Base-by-base conservation (phyloP, 1,140 invertebrate species). In the Procambarus clarkii region DNA sequence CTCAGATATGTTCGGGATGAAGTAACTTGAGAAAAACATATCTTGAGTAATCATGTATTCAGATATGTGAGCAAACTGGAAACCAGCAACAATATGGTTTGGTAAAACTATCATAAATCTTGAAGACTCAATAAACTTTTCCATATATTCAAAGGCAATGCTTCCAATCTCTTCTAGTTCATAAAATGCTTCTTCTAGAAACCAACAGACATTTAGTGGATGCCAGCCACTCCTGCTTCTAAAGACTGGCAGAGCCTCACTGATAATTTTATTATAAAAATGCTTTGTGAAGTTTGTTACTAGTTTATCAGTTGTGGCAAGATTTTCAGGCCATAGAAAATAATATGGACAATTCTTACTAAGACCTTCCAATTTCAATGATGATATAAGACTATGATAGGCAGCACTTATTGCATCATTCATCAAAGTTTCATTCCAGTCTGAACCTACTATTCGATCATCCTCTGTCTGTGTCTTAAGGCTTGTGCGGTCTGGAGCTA, bases 401-500 rank as follows among this genome's bases (percentile, higher is more conserved):
- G 87, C 87, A 54, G 46, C 58, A 48, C 18, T 48, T 11, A 82
- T 45, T 21, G 87, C 78, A 76, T 89, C 87, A 48, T 45, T 82
- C 45, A 82, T 48, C 60, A 89, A 79, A 21, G 60, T 82, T 21
- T 45, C 46, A n/a, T 89, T 89, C 87, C 87, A 89, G 64, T 74
- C 46, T 44, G 21, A 24, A 24, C 21, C 24, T 8, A 24, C 9
- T 9, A 3, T 54, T 9, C 87, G 60, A 60, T 89, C 87, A 74
- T 89, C 87, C 64, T 80, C 46, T 24, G 87, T 82, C 50, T 76
- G 45, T 45, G 64, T 81, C 34, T n/a, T 11, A 24, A 89, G 78
- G 60, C 34, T 64, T 46, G 87, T 89, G n/a, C 87, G 78, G 69
- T 89, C 87, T 48, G 78, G 64, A 15, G 87, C 87, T 50, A 89